A percentile compares a stretch with the other conserved stretches of the same genome.
Conservation (phyloP, 2,888 invertebrate genomes). For the Amorpha juglandis region DNA sequence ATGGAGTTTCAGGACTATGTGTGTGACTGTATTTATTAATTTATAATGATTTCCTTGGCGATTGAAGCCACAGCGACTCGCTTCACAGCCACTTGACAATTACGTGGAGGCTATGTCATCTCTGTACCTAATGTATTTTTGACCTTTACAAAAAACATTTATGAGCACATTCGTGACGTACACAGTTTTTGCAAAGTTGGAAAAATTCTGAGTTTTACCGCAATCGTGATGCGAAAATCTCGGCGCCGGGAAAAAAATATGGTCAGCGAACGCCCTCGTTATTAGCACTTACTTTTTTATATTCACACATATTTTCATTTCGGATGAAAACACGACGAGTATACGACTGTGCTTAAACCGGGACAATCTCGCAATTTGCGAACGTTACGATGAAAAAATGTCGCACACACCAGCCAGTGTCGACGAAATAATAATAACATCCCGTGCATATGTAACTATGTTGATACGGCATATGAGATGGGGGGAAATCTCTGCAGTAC, state of each 20-base stretch:
- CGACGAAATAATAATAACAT: constrained; percentile 22
- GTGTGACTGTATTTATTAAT: too few species aligned
- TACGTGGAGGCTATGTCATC: too few species aligned
- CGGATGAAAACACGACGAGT: constrained; percentile 19
- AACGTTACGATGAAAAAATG: constrained; percentile 28
- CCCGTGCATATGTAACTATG: constrained; percentile 2
- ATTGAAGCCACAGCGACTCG: too few species aligned
- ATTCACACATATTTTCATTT: constrained; percentile 29
- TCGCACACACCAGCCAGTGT: constrained; percentile 25
- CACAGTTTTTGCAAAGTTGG: background rate
- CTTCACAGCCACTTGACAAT: too few species aligned
- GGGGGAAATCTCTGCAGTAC: background rate
- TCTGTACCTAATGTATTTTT: too few species aligned
- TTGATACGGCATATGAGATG: background rate
- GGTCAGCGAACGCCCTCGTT: constrained; percentile 24
- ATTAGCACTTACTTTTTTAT: constrained; percentile 34
- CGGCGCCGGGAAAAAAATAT: constrained; percentile 11
- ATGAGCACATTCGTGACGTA: background rate
- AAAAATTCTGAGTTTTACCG: background rate
- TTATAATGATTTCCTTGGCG: too few species aligned
- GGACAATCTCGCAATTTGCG: constrained; percentile 31
- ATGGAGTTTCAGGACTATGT: too few species aligned
- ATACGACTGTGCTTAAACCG: constrained; percentile 30
- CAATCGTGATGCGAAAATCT: constrained; percentile 25
- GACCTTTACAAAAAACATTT: too few species aligned